Evolutionary conservation across 2,113 vertebrate genomes (phyloP).

Genomic region (Cynopterus brachyotis): DNA sequence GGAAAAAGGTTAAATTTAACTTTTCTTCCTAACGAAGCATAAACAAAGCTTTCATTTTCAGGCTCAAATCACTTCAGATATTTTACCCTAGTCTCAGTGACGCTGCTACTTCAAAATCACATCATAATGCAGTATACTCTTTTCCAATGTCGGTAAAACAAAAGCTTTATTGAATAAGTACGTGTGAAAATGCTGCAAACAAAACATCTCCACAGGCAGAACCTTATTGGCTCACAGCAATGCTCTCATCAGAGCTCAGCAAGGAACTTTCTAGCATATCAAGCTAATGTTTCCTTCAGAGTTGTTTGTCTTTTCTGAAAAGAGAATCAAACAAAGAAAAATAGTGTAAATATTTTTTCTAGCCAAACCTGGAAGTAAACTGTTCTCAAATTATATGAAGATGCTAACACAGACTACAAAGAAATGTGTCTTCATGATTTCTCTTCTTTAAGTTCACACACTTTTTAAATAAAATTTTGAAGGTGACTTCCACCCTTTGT

Average conservation of each 20-base stretch:
- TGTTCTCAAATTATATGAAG: not conserved
- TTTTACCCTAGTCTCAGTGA: slow-evolving; percentile 80
- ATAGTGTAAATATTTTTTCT: slow-evolving; percentile 31
- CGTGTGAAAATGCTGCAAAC: slow-evolving; percentile 85
- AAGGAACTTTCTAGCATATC: slow-evolving; percentile 83
- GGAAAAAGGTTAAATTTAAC: slow-evolving; percentile 77
- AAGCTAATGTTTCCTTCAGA: slow-evolving; percentile 65
- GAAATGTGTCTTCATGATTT: not conserved
- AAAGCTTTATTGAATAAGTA: slow-evolving; percentile 87
- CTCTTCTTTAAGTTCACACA: not conserved
- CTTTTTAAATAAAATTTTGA: not conserved
- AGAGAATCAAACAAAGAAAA: slow-evolving; percentile 57
- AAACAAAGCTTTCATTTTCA: slow-evolving; percentile 84
- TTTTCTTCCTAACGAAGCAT: slow-evolving; percentile 81
- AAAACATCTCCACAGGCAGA: slow-evolving; percentile 82
- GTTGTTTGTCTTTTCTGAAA: slow-evolving; percentile 72
- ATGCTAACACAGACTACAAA: not conserved
- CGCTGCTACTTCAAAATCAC: slow-evolving; percentile 84
- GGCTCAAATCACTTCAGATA: slow-evolving; percentile 81
- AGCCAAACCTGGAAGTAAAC: slow-evolving; percentile 33
- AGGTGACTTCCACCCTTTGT: not conserved
- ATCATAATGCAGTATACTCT: slow-evolving; percentile 78
- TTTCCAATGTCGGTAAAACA: slow-evolving; percentile 83
- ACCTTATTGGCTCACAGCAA: slow-evolving; percentile 78
- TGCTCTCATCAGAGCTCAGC: slow-evolving; percentile 73